phyloP scores from a whole-genome alignment of 2,113 vertebrate genomes.

The Dendrocopos noguchii region DNA sequence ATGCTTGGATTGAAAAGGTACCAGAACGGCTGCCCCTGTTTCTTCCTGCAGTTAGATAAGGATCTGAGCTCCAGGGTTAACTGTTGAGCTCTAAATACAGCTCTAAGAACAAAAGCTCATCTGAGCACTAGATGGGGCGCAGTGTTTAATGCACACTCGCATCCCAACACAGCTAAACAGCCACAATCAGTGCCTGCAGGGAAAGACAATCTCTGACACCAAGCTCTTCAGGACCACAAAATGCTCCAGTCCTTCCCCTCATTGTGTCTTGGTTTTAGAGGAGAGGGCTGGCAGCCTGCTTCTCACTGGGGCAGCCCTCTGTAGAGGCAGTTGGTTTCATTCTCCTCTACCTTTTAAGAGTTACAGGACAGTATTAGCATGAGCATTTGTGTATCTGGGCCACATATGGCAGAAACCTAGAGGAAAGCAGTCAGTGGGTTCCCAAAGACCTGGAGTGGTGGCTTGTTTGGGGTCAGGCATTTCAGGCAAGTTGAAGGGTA shows the following conservation, averaged over 20 bases:
- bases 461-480: neutral
- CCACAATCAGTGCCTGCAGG: fast-evolving
- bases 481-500: neutral
- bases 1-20: neutral
- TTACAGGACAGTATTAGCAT: neutral
- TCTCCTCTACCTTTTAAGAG: neutral
- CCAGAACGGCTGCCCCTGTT: neutral
- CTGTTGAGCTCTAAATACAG: conserved; percentile 21
- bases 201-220: neutral
- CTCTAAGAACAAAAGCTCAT: conserved; percentile 10
- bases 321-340: neutral
- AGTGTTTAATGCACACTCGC: neutral
- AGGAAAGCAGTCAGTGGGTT: neutral
- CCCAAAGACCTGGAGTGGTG: neutral
- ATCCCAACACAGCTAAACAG: neutral
- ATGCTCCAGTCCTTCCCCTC: neutral
- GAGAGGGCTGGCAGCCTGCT: neutral
- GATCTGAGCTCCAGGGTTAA: neutral
- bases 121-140: neutral
- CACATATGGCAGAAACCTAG: neutral
- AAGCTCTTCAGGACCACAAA: neutral
- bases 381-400: neutral
- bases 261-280: neutral
- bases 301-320: neutral
- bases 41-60: neutral